Conservation (phyloP, 64 coral and sea anemone genomes). For the Dendronephthya gigantea region DNA sequence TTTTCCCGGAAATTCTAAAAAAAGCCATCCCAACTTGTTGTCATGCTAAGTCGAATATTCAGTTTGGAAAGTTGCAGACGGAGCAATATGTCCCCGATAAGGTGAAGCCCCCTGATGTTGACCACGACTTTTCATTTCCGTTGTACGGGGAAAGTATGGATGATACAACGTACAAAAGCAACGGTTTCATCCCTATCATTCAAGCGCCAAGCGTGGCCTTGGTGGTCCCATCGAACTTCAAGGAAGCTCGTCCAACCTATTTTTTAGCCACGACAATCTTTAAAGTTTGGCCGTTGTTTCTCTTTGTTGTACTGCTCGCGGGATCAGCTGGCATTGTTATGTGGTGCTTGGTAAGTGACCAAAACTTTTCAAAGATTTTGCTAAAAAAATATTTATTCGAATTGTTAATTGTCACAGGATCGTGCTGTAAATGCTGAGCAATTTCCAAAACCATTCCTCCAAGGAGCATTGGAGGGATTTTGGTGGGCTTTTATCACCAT, state of each 20-base stretch:
- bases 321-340: constrained; percentile 73
- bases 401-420: neutral
- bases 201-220: constrained; percentile 70
- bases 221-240: constrained; percentile 44
- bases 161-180: constrained; percentile 58
- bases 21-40: neutral
- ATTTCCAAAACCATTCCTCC: neutral
- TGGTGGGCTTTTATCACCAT: neutral
- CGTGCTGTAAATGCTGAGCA: neutral
- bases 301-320: constrained; percentile 75
- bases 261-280: constrained; percentile 61
- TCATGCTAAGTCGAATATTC: neutral
- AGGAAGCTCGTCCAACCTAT: constrained; percentile 44
- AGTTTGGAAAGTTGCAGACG: neutral
- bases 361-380: neutral
- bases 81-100: neutral
- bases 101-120: neutral
- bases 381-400: no score
- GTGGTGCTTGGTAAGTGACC: constrained; percentile 81
- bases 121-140: constrained; percentile 76
- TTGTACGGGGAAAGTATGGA: constrained; percentile 64
- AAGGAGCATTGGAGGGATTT: neutral
- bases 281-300: constrained; percentile 78
- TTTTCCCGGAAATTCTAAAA: neutral
- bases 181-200: constrained; percentile 58